Conservation (phyloP, 2,797 vertebrate species). For the Cetoscarus ocellatus region DNA sequence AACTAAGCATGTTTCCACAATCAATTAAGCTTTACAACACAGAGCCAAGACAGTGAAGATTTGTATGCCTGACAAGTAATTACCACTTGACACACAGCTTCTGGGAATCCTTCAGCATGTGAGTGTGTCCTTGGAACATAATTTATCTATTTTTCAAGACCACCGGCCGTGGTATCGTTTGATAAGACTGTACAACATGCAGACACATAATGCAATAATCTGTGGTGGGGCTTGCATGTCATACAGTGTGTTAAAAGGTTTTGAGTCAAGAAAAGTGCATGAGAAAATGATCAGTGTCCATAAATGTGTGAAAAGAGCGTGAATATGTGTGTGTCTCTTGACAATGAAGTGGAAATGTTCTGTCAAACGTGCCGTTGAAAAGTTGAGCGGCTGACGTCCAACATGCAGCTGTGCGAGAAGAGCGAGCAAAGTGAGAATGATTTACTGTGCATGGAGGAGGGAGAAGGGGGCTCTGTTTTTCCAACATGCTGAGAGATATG, state of each 20-base stretch:
- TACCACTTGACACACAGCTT: constrained; percentile 49
- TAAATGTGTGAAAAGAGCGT: constrained; percentile 5
- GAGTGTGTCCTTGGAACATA: constrained; percentile 40
- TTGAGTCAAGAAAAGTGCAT: constrained; percentile 13
- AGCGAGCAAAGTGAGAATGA: constrained; percentile 45
- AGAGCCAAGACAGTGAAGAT: constrained; percentile 21
- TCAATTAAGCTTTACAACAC: constrained; percentile 1
- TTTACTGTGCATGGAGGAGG: constrained; percentile 48
- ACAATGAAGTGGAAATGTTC: constrained; percentile 66
- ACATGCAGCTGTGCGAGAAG: constrained; percentile 63
- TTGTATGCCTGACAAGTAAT: constrained; percentile 39
- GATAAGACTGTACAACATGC: constrained; percentile 37
- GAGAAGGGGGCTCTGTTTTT: constrained; percentile 35
- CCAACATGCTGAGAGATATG: constrained; percentile 30
- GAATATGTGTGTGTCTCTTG: constrained; percentile 17
- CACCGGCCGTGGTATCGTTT: constrained; percentile 40
- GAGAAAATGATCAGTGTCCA: constrained; percentile 2
- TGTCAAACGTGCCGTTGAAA: constrained; percentile 67
- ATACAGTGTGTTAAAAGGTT: neutral
- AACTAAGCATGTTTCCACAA: constrained; percentile 17
- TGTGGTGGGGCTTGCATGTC: neutral
- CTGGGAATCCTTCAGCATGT: constrained; percentile 39
- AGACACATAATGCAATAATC: constrained; percentile 5
- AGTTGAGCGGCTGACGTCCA: constrained; percentile 72
- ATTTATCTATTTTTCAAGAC: constrained; percentile 34